Evolutionary conservation across 2,888 invertebrate genomes (phyloP), one percentile per base, ranked within the genome.

Genomic region (Vesta saturnalis): DNA sequence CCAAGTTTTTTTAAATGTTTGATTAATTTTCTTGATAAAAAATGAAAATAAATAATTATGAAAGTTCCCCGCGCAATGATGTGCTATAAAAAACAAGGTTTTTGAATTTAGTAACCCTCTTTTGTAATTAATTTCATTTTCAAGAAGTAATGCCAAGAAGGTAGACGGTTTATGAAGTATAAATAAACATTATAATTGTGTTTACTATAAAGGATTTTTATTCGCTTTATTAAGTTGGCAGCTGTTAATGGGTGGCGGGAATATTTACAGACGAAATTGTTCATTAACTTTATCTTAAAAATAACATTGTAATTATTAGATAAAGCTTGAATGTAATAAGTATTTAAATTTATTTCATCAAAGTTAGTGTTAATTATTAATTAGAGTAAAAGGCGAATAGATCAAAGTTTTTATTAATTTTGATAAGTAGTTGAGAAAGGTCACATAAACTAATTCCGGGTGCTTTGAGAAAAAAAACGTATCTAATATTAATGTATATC

Each of bases 331-430:
- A 57, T 35, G 18, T 14, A 19, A 14, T 21, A 43, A n/a, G 3
- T 52, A 18, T 54, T 54, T 14, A 16, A 68, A 60, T 64, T 71
- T 71, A 60, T 64, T 71, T 69, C 61, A 62, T 47, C 35, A 67
- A 67, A 61, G 43, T 60, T 69, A 76, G 75, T 78, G 79, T 78
- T 78, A 78, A 77, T 77, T 77, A 77, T 76, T 79, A 77, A 78
- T 78, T 77, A 78, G 77, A 15, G 75, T 77, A 74, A 65, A 77
- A 72, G 77, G 77, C n/a, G 71, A 76, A 78, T 77, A 77, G 79
- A 77, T 78, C 78, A 76, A 21, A 66, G 65, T 66, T 57, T 64
- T 68, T 67, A 71, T 63, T 70, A 57, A 52, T 61, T 58, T 21
- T 16, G 70, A 70, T 70, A 70, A 70, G 21, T 10, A 22, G 60